These are phyloP conservation scores for Adineta ricciae DNA, from an alignment of 2,888 invertebrate species.

Conservation along the genomic window DNA sequence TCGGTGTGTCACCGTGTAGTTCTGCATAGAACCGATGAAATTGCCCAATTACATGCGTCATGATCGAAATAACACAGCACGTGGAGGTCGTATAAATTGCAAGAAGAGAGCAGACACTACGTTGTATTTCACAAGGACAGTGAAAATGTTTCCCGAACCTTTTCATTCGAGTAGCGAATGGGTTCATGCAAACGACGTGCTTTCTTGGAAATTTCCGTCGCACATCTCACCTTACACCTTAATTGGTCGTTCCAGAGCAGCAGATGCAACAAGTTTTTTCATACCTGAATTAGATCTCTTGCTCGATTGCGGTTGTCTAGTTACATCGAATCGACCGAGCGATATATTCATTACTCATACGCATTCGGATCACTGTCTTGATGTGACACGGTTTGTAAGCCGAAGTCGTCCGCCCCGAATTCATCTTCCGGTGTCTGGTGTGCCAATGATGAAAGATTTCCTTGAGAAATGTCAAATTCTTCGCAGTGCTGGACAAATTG, in stretches of 20 bases:
- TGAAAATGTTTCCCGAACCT: neutral
- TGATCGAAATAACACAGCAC: neutral
- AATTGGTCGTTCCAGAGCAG: constrained; percentile 1
- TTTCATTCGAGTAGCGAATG: neutral
- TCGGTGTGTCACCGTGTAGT: no score
- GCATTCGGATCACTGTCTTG: neutral
- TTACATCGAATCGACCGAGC: neutral
- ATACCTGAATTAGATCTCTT: neutral
- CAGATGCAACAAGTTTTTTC: neutral
- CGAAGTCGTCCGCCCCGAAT: neutral
- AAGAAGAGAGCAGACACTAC: neutral
- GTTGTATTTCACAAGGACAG: neutral
- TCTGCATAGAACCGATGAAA: neutral
- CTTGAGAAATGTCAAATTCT: neutral
- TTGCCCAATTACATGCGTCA: neutral
- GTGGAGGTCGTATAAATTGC: no score
- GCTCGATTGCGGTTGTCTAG: constrained; percentile 6
- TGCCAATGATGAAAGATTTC: neutral
- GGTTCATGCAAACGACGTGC: neutral
- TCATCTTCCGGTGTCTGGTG: neutral
- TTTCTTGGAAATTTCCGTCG: neutral
- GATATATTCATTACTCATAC: neutral
- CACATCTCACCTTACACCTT: neutral
- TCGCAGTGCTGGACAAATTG: neutral
- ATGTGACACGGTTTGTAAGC: neutral